Evolutionary conservation across 2,888 invertebrate genomes (phyloP), one percentile per base, ranked within the genome.

Genomic region (Leptinotarsa rubiginosa): DNA sequence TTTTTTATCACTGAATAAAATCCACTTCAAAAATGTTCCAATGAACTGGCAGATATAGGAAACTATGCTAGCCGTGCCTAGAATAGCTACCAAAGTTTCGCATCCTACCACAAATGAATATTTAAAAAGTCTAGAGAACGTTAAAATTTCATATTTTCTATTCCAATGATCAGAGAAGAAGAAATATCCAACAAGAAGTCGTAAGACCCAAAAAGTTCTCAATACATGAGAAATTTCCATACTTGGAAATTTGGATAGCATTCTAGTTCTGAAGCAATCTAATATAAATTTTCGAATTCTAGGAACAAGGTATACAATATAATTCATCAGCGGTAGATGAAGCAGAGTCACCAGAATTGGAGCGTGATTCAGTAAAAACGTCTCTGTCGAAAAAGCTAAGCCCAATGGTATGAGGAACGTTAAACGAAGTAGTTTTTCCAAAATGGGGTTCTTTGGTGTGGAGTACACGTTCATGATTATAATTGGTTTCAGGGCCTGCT

Each of bases 1-100:
- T 78, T 95, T 95, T 82, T 97, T 96, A 78, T 93, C 93, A 12
- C 95, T 94, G 71, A 96, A 89, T 49, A 98, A 88, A 77, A 97
- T 93, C 93, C 95, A 95, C 85, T 97, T 96, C 89, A 97, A 96
- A 86, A 95, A 92, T 83, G 94, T 92, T 47, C 96, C 97, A 81
- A 97, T 93, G 87, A 96, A 95, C 84, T 97, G 96, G 84, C 96
- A 96, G 81, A 97, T 92, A 84, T 94, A 94, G 1, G 97, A 96
- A 74, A 97, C 94, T 80, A 97, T 92, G 76, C 96, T 96, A 0
- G 97, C 96, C 93, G 97, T 96, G 31, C 97, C 97, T 50, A 97
- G 89, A 0, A 97, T 93, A 12, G 97, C 95, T 0, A 97, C 94
- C 73, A 97, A 89, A 0, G 97, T 97, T 85, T 97, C 97, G 88